Base-by-base conservation (phyloP, 2,113 vertebrate species). In the Cottus gobio region DNA sequence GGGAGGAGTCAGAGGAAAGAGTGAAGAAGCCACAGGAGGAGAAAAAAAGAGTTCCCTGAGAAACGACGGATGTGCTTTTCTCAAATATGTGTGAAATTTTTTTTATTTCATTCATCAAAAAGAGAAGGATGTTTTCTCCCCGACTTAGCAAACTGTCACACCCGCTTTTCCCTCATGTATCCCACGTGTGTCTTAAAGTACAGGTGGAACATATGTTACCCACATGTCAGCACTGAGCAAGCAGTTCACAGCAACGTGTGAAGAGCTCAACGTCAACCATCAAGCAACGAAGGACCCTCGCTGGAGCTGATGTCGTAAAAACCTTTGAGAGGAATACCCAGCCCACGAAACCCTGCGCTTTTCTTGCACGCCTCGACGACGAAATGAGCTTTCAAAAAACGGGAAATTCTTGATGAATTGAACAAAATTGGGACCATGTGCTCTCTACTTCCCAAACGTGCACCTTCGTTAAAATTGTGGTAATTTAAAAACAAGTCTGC, bases 71-170 rank as follows among this genome's bases (percentile, higher is more conserved):
- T 31, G 37, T 22, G 39, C 8, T 65, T 50, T 62, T 54, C 39
- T 73, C 28, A 16, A 24, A 13, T 50, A 3, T 42, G 5, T 34
- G 57, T 71, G 60, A 42, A 18, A 4, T 11, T 24, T 73, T 75
- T 79, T 39, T 31, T 64, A n/a, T 67, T 72, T 57, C 44, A 28
- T 31, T 72, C 54, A 36, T 39, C 46, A 48, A 24, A 60, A 71
- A 62, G 28, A 34, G 4, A 18, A 18, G 3, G 20, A 30, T 16
- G 12, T 13, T 37, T 46, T 54, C 6, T 48, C 46, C 46, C 46
- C 16, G 46, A 5, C 46, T 48, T 20, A 1, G 46, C 46, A 20
- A 48, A 48, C 16, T 18, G 44, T 46, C 15, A 15, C 46, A 48
- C 2, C 46, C 1, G 46, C 46, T 48, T 20, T 7, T 5, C 18